These are phyloP conservation scores for Lytechinus variegatus DNA, from an alignment of 35 echinoderm and acorn worm species.

Conservation along the genomic window DNA sequence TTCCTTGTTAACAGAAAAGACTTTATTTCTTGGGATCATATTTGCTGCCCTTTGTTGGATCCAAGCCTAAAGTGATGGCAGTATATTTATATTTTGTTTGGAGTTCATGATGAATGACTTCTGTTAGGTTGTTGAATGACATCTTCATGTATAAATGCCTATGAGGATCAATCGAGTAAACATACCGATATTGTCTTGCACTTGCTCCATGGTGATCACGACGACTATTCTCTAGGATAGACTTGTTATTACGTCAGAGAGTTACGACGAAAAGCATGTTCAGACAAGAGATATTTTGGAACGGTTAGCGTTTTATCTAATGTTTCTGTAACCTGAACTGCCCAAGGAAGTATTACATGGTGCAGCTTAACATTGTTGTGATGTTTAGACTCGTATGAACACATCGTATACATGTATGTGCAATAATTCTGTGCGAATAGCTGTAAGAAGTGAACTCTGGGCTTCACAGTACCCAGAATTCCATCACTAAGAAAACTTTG, in stretches of 20 bases:
- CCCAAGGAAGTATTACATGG: neutral
- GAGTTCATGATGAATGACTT: neutral
- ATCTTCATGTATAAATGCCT: neutral
- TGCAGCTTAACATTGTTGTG: no score
- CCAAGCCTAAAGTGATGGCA: neutral
- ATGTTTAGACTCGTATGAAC: neutral
- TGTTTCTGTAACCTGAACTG: neutral
- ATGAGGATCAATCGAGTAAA: neutral
- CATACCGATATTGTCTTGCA: neutral
- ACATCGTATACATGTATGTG: neutral
- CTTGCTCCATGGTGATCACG: neutral
- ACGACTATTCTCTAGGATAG: neutral
- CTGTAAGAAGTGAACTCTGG: no score
- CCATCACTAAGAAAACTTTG: no score
- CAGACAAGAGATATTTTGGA: neutral
- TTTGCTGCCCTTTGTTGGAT: neutral
- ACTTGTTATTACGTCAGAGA: neutral
- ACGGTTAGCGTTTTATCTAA: neutral
- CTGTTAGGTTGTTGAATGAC: neutral
- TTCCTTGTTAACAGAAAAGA: neutral
- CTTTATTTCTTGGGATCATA: neutral
- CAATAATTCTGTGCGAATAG: neutral
- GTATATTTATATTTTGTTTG: neutral
- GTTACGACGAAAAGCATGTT: neutral
- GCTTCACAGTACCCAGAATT: no score